phyloP scores from a whole-genome alignment of 2,797 vertebrate species.

The Neopelma chrysocephalum region DNA sequence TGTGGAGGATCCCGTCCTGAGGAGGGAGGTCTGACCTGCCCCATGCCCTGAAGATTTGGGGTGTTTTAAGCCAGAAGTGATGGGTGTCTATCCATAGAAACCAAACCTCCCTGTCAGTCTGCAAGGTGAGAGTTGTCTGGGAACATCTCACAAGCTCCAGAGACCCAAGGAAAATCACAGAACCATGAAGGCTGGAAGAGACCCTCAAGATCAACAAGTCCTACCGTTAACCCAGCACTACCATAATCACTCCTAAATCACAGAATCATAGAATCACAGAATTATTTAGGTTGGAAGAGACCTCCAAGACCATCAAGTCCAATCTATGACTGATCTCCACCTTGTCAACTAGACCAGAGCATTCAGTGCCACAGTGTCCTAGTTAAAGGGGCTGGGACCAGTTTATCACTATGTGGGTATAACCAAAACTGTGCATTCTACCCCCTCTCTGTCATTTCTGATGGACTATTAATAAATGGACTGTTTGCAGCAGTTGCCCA shows the following conservation, averaged over 20 bases:
- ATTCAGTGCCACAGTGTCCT: no score
- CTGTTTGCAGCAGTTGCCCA: no score
- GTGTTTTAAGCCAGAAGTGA: background rate
- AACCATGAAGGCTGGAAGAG: background rate
- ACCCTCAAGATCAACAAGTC: background rate
- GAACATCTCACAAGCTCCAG: background rate
- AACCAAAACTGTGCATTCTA: no score
- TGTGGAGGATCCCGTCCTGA: fast-evolving
- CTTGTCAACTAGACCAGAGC: background rate
- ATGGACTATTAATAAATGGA: no score
- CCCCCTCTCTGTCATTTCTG: no score
- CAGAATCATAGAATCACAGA: background rate
- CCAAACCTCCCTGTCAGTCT: fast-evolving
- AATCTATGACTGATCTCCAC: no score
- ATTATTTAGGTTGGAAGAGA: background rate
- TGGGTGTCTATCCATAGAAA: background rate
- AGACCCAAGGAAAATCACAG: background rate
- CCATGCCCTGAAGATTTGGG: background rate
- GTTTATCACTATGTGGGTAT: no score
- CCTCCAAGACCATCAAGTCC: background rate
- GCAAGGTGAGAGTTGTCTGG: background rate
- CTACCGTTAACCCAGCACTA: background rate
- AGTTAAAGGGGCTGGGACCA: no score
- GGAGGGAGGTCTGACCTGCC: background rate
- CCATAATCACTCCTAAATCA: background rate